A percentile compares a stretch with the other conserved stretches of the same genome.
Evolutionary conservation across 2,888 invertebrate species (phyloP).

Genomic region (Adelphocoris suturalis): DNA sequence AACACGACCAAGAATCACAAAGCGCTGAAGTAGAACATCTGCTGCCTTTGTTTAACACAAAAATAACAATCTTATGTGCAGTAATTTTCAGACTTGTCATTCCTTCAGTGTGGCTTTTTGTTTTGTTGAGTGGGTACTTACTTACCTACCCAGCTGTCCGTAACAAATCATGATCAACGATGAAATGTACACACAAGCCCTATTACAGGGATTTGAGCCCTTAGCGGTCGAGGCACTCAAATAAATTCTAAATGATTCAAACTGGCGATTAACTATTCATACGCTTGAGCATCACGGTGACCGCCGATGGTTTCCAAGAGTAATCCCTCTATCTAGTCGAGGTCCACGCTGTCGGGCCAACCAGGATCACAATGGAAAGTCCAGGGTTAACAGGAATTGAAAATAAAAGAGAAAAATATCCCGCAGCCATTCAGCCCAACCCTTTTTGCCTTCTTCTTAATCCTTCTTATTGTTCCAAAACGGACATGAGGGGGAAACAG

Average conservation of each 20-base stretch:
- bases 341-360: background rate
- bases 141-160: too few relatives aligned
- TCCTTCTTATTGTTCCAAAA: constrained; percentile 5
- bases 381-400: constrained; percentile 5
- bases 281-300: background rate
- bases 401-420: background rate
- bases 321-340: background rate
- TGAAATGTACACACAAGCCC: background rate
- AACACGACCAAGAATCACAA: too few relatives aligned
- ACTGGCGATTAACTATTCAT: background rate
- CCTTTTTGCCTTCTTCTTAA: constrained; percentile 7
- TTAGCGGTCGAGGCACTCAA: background rate
- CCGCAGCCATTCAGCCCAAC: background rate
- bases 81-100: too few relatives aligned
- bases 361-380: background rate
- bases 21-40: too few relatives aligned
- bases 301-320: background rate
- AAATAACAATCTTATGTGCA: too few relatives aligned
- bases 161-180: too few relatives aligned
- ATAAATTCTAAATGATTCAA: constrained; percentile 23
- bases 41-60: too few relatives aligned
- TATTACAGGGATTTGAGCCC: background rate
- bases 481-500: background rate
- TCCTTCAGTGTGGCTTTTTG: too few relatives aligned
- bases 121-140: too few relatives aligned